phyloP scores from a whole-genome alignment of 2,113 vertebrate genomes.

The Alethe diademata region DNA sequence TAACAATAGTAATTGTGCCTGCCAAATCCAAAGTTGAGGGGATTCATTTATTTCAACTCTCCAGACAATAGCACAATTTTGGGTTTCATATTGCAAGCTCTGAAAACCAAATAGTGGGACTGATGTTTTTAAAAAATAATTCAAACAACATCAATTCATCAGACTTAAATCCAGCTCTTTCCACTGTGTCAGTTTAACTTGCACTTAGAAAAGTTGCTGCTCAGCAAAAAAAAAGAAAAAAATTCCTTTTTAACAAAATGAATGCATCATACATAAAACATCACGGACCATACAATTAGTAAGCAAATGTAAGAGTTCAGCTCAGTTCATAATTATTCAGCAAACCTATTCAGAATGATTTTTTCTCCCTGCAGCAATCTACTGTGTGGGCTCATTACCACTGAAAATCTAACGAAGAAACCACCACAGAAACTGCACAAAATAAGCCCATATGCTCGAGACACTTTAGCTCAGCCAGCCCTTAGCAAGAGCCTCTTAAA shows the following conservation, averaged over 20 bases:
- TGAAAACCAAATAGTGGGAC: constrained; percentile 25
- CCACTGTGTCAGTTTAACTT: constrained; percentile 24
- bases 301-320: constrained; percentile 62
- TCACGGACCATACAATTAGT: constrained; percentile 40
- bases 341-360: constrained; percentile 52
- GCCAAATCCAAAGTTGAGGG: constrained; percentile 45
- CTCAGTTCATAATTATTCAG: constrained; percentile 65
- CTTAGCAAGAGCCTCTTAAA: background rate
- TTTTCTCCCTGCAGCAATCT: constrained; percentile 49
- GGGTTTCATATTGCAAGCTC: constrained; percentile 47
- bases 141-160: constrained; percentile 39
- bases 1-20: constrained; percentile 56
- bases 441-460: constrained; percentile 29
- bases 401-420: constrained; percentile 53
- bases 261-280: constrained; percentile 45
- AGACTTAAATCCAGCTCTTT: constrained; percentile 3
- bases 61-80: constrained; percentile 49
- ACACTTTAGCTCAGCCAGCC: background rate
- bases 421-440: constrained; percentile 54
- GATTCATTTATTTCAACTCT: constrained; percentile 38
- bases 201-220: constrained; percentile 42
- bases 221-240: constrained; percentile 12
- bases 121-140: background rate
- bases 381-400: constrained; percentile 52
- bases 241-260: constrained; percentile 38